Conservation (phyloP, 2,888 invertebrate species). For the Cheilosia urbana region DNA sequence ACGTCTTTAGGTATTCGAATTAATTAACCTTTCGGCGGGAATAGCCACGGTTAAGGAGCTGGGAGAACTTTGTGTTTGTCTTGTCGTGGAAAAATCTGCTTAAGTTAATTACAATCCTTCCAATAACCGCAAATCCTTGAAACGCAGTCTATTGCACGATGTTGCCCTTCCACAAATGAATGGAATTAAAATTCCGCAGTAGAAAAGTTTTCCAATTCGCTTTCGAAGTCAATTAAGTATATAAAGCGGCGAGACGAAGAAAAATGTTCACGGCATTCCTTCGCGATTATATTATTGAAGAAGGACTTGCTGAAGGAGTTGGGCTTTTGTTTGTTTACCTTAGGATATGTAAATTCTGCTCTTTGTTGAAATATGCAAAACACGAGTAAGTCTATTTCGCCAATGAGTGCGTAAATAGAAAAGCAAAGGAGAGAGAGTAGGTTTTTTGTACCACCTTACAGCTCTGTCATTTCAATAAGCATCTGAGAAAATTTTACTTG, state of each 20-base stretch:
- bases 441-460: too few species aligned
- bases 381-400: conserved; percentile 11
- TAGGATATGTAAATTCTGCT: conserved; percentile 25
- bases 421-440: neutral
- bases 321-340: conserved; percentile 30
- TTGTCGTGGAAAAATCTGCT: conserved; percentile 23
- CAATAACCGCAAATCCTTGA: conserved; percentile 43
- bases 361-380: conserved; percentile 41
- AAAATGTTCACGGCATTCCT: neutral
- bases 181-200: conserved; percentile 44
- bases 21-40: conserved; percentile 40
- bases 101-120: conserved; percentile 50
- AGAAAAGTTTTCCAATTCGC: conserved; percentile 42
- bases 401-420: neutral
- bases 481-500: too few species aligned
- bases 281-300: neutral
- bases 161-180: conserved; percentile 11
- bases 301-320: neutral
- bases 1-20: conserved; percentile 38
- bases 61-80: conserved; percentile 21
- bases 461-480: too few species aligned
- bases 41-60: neutral
- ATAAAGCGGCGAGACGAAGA: conserved; percentile 8
- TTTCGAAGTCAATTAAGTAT: conserved; percentile 48
- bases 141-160: conserved; percentile 22